A percentile compares a stretch with the other conserved stretches of the same genome.
phyloP scores from a whole-genome alignment of 1,140 invertebrate species.

The Diuraphis noxia region DNA sequence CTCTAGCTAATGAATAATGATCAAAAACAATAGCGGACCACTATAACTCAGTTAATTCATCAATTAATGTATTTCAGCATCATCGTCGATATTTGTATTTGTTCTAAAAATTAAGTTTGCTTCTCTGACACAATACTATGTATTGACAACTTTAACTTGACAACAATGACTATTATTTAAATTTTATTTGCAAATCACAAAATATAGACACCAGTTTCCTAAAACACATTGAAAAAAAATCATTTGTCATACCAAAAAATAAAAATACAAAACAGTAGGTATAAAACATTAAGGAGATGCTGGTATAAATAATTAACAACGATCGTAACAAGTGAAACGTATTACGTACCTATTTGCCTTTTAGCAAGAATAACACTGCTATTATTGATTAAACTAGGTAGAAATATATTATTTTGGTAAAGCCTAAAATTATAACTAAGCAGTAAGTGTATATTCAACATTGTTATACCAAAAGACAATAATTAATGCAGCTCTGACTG shows the following conservation, averaged over 20 bases:
- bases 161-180: neutral
- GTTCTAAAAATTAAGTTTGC: constrained; percentile 5
- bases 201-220: neutral
- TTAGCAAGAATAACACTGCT: neutral
- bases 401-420: neutral
- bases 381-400: neutral
- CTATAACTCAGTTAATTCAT: constrained; percentile 21
- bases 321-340: neutral
- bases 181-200: neutral
- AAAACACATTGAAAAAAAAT: neutral
- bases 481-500: neutral
- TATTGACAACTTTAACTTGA: too few species aligned
- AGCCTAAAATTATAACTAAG: neutral
- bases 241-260: neutral
- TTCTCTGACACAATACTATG: neutral
- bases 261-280: neutral
- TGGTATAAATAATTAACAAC: neutral
- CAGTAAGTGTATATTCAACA: too few species aligned
- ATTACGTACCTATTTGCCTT: neutral
- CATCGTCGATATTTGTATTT: neutral
- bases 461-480: too few species aligned
- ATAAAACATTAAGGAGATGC: neutral
- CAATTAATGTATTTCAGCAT: constrained; percentile 7
- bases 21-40: constrained; percentile 8
- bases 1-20: constrained; percentile 4